These are phyloP conservation scores for Aphelinus certus DNA, from an alignment of 1,140 invertebrate species.

Conservation along the genomic window DNA sequence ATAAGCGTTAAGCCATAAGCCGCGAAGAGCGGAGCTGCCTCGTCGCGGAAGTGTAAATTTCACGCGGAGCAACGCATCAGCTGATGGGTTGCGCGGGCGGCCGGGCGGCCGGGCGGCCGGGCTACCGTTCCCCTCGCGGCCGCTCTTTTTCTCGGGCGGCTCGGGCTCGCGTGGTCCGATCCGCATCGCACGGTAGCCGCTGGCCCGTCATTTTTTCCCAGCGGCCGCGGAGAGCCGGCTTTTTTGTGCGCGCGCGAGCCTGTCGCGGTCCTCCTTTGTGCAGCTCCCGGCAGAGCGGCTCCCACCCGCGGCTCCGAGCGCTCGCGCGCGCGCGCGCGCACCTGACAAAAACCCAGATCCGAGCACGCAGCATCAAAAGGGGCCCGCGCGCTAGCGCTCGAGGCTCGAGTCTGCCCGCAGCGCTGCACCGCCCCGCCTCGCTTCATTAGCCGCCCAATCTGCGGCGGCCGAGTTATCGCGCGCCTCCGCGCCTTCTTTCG, in stretches of 20 bases:
- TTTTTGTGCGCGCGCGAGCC: constrained; percentile 42
- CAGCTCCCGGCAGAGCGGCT: too few species aligned
- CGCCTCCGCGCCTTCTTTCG: too few species aligned
- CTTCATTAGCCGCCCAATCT: not conserved
- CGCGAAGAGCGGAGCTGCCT: not conserved
- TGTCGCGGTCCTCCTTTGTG: constrained; percentile 14
- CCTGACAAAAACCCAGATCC: too few species aligned
- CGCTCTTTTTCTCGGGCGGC: too few species aligned
- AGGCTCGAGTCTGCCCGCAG: not conserved
- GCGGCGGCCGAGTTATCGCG: too few species aligned
- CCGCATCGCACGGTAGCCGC: constrained; percentile 52
- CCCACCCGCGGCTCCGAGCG: not conserved
- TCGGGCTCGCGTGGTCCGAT: constrained; percentile 42
- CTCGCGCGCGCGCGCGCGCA: not conserved
- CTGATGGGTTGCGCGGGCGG: not conserved
- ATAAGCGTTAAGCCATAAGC: constrained; percentile 6
- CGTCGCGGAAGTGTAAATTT: constrained; percentile 22
- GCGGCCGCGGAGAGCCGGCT: constrained; percentile 22
- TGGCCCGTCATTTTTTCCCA: constrained; percentile 53
- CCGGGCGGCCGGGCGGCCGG: too few species aligned
- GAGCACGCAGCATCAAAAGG: constrained; percentile 3
- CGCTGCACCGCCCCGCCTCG: constrained; percentile 7
- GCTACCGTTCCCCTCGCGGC: too few species aligned
- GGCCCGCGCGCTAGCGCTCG: not conserved
- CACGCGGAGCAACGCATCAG: constrained; percentile 7